Percentiles rank a stretch among this genome's conserved stretches.
These are phyloP conservation scores for Eupithecia centaureata DNA, from an alignment of 2,888 invertebrate genomes.

Conservation along the genomic window DNA sequence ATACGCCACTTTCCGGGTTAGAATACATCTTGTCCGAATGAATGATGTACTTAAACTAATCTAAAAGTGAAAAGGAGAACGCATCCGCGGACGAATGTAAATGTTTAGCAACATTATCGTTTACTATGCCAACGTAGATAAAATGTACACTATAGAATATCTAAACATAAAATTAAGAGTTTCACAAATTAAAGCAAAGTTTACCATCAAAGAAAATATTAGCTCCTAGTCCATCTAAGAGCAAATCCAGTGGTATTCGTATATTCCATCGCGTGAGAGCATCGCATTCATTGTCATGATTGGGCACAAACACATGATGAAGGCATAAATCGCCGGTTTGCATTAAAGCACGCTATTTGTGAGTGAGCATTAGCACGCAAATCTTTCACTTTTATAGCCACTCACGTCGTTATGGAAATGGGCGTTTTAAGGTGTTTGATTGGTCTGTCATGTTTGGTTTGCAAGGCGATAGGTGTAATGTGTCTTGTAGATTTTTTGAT, in stretches of 20 bases:
- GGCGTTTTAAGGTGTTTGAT: conserved; percentile 3
- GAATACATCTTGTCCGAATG: too few species aligned
- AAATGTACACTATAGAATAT: too few species aligned
- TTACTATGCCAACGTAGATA: too few species aligned
- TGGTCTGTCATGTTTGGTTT: background rate
- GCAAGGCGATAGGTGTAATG: background rate
- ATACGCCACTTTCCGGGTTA: too few species aligned
- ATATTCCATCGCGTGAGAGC: conserved; percentile 16
- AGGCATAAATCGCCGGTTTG: conserved; percentile 22
- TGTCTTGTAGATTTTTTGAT: too few species aligned
- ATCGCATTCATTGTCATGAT: conserved; percentile 10
- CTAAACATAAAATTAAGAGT: too few species aligned
- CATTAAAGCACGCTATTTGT: conserved; percentile 13
- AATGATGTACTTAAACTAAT: too few species aligned
- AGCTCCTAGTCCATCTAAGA: background rate
- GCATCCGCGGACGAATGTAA: too few species aligned
- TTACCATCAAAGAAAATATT: background rate
- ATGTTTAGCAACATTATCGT: too few species aligned
- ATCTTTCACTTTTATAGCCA: conserved; percentile 17
- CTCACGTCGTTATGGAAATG: background rate
- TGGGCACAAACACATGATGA: background rate
- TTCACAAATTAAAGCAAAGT: too few species aligned
- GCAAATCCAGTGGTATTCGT: background rate
- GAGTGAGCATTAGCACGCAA: conserved; percentile 20
- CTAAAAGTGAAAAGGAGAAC: too few species aligned